Evolutionary conservation across 1,140 invertebrate genomes (phyloP).

Genomic region (Cecropterus lyciades): DNA sequence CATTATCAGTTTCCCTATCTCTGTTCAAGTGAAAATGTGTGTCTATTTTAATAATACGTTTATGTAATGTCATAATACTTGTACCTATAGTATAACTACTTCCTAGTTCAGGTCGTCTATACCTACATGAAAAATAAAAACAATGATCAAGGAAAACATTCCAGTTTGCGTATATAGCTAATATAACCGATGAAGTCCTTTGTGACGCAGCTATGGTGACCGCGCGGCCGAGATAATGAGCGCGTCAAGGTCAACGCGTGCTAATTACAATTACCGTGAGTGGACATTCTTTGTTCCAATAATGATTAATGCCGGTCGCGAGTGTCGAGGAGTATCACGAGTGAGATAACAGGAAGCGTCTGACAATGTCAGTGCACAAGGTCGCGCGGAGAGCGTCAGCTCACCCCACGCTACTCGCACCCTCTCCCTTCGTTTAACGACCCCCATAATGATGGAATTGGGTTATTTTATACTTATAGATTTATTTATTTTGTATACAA

Average conservation of each 20-base stretch:
- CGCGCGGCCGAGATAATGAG: constrained; percentile 69
- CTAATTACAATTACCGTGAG: constrained; percentile 82
- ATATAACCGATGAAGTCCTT: constrained; percentile 53
- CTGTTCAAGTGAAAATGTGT: neutral
- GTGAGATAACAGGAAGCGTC: constrained; percentile 80
- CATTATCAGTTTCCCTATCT: no score
- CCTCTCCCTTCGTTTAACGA: neutral
- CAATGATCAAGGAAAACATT: constrained; percentile 74
- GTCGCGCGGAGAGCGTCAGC: constrained; percentile 42
- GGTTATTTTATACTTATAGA: neutral
- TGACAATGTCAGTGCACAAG: constrained; percentile 73
- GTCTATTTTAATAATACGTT: neutral
- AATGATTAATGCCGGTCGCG: constrained; percentile 77
- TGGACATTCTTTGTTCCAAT: constrained; percentile 83
- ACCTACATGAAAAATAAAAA: constrained; percentile 54
- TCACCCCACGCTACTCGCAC: constrained; percentile 2
- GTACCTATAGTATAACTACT: constrained; percentile 6
- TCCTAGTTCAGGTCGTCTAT: constrained; percentile 41
- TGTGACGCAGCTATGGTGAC: constrained; percentile 74
- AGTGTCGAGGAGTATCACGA: constrained; percentile 69
- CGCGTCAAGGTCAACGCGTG: constrained; percentile 73
- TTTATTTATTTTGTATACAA: no score
- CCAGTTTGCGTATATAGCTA: constrained; percentile 53
- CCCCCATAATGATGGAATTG: neutral
- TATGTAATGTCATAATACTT: neutral